Base-by-base conservation (phyloP, 2,888 invertebrate species). In the Ectemnius continuus region DNA sequence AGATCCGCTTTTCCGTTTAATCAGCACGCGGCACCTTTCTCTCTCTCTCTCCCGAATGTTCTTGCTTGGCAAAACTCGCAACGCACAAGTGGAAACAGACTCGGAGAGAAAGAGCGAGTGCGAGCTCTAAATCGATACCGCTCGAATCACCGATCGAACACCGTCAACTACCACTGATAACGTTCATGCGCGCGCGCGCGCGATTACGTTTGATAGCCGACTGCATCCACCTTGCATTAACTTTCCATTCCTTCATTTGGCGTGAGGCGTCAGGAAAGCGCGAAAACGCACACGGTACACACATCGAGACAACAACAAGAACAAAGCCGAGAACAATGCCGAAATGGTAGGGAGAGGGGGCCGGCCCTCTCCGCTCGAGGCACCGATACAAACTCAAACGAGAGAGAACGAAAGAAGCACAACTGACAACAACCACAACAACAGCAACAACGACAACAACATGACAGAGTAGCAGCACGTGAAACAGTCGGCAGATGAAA, bases 181-280 rank as follows among this genome's bases (percentile, higher is more conserved):
- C 20, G 2, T 2, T 20, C 20, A 2, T 2, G 20, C 20, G 20
- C 20, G 20, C 23, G 23, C 23, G 23, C 23, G 23, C 23, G 23
- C 52, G 52, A 16, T 36, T 6, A 36, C 73, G 45, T 63, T 52
- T 57, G 58, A 11, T 1, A 52, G 14, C 64, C 28, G 69, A 68
- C 73, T 70, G 77, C 75, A 75, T 75, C 72, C 73, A 60, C 73
- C 63, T 73, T 67, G 70, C 66, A 61, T 64, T 71, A 58, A 71
- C 45, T 72, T 75, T 70, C 62, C 58, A 70, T 82, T 79, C 74
- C 63, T 70, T 74, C 57, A 70, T 80, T 83, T 82, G 28, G 71
- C 70, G 66, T 61, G 48, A 0, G 2, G 64, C 70, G 67, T 11
- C 36, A 3, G 62, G 61, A 76, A 70, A 77, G 74, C 73, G 73